Evolutionary conservation across 2,888 invertebrate species (phyloP), one percentile per base, ranked within the genome.

Genomic region (Stenoptilia bipunctidactyla): DNA sequence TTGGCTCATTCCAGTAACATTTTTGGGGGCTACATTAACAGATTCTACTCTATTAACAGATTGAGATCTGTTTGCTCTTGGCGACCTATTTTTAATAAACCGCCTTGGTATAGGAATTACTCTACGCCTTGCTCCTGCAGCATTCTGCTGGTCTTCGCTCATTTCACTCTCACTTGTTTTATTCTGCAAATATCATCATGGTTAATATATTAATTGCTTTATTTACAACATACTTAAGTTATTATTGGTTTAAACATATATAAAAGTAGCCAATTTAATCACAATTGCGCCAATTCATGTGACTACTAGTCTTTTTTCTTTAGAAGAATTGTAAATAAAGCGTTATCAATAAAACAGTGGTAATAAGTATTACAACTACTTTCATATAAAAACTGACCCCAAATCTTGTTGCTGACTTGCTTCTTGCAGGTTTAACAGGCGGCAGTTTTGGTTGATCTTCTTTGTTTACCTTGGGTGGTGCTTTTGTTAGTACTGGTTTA

Each of bases 81-180:
- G 79, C 33, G 77, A 76, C 61, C 65, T 70, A 45, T 74, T 79
- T 60, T 65, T 80, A 36, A 72, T 61, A 48, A 76, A 82, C 36
- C 83, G 61, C 30, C 80, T 67, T 45, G 83, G 82, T 14, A 71
- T 75, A 30, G 83, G 75, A 40, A 70, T 59, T 37, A 68, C 64
- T 59, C 67, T 85, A 38, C 83, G 79, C 52, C 63, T 77, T 35
- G 62, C 48, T 40, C 47, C 55, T 49, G 58, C 58, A 54, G 57
- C 64, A 46, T 63, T 66, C 53, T 69, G 68, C 61, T 74, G 77
- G 59, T 84, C 85, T 56, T 84, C 85, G 71, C 85, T 85, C 85
- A 85, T 83, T 62, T 85, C 85, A 77, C 85, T 85, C 63, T 85
- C 85, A 83, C 85, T 85, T 70, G 83, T 85, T 59, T 82, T 83